phyloP scores from a whole-genome alignment of 1,140 invertebrate species.

The Heliothis subflexa region DNA sequence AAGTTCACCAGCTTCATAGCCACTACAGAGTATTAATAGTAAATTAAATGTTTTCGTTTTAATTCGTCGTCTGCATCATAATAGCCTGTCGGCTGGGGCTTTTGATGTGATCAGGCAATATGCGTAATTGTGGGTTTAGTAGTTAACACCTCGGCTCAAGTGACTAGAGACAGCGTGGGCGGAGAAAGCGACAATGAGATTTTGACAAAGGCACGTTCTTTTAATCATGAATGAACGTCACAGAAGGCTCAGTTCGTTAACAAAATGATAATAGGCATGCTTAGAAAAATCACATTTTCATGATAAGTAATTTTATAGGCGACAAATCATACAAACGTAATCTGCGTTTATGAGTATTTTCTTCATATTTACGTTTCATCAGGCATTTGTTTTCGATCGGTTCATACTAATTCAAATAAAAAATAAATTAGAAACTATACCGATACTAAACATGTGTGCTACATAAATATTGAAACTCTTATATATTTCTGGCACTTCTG shows the following conservation, averaged over 20 bases:
- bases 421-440: no score
- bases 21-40: constrained; percentile 56
- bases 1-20: neutral
- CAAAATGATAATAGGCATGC: neutral
- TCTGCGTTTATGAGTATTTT: no score
- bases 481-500: neutral
- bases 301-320: no score
- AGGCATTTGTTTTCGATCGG: neutral
- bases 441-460: no score
- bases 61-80: constrained; percentile 74
- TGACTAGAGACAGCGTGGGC: constrained; percentile 60
- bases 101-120: constrained; percentile 83
- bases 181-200: constrained; percentile 45
- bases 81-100: constrained; percentile 69
- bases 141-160: constrained; percentile 61
- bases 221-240: neutral
- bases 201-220: constrained; percentile 31
- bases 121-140: constrained; percentile 83
- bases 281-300: neutral
- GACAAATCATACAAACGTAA: no score
- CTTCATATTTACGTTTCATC: no score
- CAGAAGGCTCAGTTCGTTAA: neutral
- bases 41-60: constrained; percentile 75
- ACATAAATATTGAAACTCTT: no score
- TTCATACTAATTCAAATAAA: no score